These are phyloP conservation scores for Lycodopsis pacificus DNA, from an alignment of 2,797 vertebrate genomes.

Conservation along the genomic window DNA sequence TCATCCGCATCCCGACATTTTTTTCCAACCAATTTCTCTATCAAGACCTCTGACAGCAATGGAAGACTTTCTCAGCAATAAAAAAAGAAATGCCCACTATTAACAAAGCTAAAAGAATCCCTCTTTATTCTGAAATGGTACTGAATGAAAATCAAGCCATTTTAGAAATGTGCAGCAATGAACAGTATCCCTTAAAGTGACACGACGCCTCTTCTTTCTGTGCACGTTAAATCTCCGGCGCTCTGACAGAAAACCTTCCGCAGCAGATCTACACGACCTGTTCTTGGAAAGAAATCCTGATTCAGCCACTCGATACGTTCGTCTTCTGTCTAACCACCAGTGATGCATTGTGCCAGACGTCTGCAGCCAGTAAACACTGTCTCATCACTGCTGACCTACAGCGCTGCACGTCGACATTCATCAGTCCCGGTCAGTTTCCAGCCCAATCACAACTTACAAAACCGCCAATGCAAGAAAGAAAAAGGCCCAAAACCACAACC, in stretches of 20 bases:
- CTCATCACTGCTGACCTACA: constrained; percentile 51
- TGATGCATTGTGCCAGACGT: constrained; percentile 52
- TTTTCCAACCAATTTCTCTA: constrained; percentile 34
- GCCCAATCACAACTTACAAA: no score
- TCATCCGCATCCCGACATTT: constrained; percentile 44
- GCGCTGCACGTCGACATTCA: not conserved
- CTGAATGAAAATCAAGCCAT: not conserved
- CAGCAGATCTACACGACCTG: constrained; percentile 34
- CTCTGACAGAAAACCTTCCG: constrained; percentile 37
- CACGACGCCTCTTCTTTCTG: not conserved
- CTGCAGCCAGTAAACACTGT: constrained; percentile 45
- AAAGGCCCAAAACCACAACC: no score
- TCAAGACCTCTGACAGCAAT: constrained; percentile 51
- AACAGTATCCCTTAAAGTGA: not conserved
- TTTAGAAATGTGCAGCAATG: not conserved
- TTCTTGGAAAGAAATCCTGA: constrained; percentile 47
- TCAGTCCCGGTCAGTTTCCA: not conserved
- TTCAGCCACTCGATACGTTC: constrained; percentile 45
- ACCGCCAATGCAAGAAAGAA: no score
- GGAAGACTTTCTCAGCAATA: not conserved
- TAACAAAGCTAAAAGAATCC: not conserved
- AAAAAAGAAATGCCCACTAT: not conserved
- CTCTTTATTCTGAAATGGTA: not conserved
- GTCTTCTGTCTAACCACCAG: constrained; percentile 22
- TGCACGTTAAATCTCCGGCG: constrained; percentile 22